A percentile compares a stretch with the other conserved stretches of the same genome.
Evolutionary conservation across 2,797 vertebrate genomes (phyloP).

Genomic region (Myiotriccus ornatus): DNA sequence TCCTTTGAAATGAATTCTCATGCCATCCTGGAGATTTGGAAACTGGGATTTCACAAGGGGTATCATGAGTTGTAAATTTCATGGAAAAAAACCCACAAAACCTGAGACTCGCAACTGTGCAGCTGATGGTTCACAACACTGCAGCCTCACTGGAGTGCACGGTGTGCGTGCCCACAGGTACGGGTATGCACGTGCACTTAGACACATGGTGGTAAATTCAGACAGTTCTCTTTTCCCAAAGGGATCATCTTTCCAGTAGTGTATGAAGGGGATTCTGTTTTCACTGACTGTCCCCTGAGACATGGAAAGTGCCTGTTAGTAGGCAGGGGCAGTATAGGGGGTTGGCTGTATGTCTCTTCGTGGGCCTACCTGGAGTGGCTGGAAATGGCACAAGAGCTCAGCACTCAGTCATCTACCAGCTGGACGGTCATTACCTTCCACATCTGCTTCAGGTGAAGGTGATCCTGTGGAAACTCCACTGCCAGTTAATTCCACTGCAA

Average conservation of each 20-base stretch:
- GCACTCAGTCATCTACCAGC: background rate
- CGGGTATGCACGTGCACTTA: background rate
- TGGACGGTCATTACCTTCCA: background rate
- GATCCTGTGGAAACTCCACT: background rate
- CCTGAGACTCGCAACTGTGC: background rate
- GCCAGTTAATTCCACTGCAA: background rate
- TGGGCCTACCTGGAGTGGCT: background rate
- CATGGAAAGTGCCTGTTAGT: background rate
- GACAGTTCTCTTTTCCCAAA: background rate
- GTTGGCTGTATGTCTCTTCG: background rate
- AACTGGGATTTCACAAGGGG: background rate
- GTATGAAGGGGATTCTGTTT: background rate
- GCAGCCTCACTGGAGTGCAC: background rate
- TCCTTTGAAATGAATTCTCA: background rate
- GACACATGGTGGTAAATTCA: background rate
- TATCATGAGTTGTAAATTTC: background rate
- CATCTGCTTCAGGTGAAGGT: background rate
- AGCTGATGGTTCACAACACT: background rate
- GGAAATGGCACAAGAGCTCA: background rate
- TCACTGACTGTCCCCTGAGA: background rate
- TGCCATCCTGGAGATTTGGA: background rate
- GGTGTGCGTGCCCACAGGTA: rapidly evolving
- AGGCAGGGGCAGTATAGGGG: background rate
- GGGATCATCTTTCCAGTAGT: background rate
- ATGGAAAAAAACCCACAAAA: rapidly evolving